phyloP scores from a whole-genome alignment of 2,797 vertebrate genomes.

The Pseudomugil gertrudae region DNA sequence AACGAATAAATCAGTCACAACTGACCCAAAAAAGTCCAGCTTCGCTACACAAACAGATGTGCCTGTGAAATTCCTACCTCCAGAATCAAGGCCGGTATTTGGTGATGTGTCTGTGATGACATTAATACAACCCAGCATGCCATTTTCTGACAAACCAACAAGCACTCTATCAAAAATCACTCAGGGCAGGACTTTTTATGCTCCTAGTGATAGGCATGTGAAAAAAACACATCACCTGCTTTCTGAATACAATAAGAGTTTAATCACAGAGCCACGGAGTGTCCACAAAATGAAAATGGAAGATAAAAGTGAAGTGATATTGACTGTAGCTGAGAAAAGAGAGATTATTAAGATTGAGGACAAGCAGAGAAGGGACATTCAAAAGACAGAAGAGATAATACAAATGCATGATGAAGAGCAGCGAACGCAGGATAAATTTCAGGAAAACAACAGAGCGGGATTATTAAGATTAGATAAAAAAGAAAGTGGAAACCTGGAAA shows the following conservation, averaged over 20 bases:
- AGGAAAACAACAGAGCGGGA: conserved; percentile 18
- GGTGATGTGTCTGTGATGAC: not conserved
- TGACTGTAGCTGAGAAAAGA: conserved; percentile 15
- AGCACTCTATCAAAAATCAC: conserved; percentile 29
- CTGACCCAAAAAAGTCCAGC: conserved; percentile 11
- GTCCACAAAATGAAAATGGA: conserved; percentile 9
- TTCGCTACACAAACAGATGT: not conserved
- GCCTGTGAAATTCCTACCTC: conserved; percentile 16
- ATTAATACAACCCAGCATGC: conserved; percentile 14
- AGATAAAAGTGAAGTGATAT: conserved; percentile 34
- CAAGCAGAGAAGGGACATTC: conserved; percentile 8
- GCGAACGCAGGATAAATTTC: conserved; percentile 15
- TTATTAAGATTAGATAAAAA: conserved; percentile 28
- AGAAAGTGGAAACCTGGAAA: conserved; percentile 15
- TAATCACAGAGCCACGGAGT: conserved; percentile 14
- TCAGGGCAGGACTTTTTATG: conserved; percentile 8
- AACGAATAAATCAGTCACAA: conserved; percentile 3
- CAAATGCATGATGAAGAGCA: conserved; percentile 17
- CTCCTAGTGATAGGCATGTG: not conserved
- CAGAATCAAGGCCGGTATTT: conserved; percentile 18
- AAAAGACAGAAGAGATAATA: conserved; percentile 13
- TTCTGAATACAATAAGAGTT: conserved; percentile 13
- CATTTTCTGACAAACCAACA: conserved; percentile 16
- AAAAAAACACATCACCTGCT: not conserved
- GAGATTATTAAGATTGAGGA: conserved; percentile 18